Evolutionary conservation across 2,888 invertebrate genomes (phyloP).

Genomic region (Spatulosminthurus flaviceps): DNA sequence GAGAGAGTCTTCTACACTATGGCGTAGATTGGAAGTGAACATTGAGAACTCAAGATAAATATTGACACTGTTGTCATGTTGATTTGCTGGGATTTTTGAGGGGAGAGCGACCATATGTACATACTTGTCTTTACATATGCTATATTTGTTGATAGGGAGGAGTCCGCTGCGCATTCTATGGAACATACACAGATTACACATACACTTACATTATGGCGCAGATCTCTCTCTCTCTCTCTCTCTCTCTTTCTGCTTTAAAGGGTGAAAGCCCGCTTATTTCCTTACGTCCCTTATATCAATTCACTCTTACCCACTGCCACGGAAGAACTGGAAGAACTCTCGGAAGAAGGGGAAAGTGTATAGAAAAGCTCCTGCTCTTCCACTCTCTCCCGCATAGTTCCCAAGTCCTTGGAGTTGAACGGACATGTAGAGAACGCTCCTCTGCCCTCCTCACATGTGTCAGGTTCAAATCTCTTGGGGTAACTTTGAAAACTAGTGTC

Average conservation of each 20-base stretch:
- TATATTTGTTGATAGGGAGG: not conserved
- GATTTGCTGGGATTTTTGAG: conserved; percentile 26
- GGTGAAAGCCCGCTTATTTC: not conserved
- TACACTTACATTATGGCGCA: too few relatives aligned
- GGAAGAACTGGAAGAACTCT: too few relatives aligned
- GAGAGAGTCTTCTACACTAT: not conserved
- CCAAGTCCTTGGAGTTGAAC: not conserved
- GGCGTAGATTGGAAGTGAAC: not conserved
- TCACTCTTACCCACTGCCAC: too few relatives aligned
- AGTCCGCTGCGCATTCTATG: conserved; percentile 19
- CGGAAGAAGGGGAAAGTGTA: not conserved
- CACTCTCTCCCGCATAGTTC: conserved; percentile 2
- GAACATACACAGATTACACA: not conserved
- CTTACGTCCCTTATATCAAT: not conserved
- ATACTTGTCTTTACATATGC: not conserved
- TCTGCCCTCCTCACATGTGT: too few relatives aligned
- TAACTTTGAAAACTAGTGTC: not conserved
- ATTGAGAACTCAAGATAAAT: conserved; percentile 41
- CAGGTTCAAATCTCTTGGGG: too few relatives aligned
- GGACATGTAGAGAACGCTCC: not conserved
- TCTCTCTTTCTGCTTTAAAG: too few relatives aligned
- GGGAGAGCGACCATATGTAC: not conserved
- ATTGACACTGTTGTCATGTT: conserved; percentile 44
- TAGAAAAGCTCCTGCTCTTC: not conserved
- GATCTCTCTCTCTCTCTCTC: too few relatives aligned